phyloP scores from a whole-genome alignment of 2,113 vertebrate genomes.

The Microcebus jonahi region DNA sequence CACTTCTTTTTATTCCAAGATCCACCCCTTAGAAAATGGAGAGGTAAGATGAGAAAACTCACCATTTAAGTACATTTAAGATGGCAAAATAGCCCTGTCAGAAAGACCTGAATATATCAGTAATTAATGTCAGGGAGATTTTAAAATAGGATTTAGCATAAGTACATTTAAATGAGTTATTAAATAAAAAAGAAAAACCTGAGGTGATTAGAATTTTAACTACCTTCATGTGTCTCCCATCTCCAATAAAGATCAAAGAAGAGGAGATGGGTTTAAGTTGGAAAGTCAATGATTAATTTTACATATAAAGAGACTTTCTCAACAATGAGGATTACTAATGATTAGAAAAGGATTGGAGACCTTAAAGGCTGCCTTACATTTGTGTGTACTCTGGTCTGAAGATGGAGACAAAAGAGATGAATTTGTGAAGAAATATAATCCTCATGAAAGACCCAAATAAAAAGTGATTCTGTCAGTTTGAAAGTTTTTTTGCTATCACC shows the following conservation, averaged over 20 bases:
- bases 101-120: conserved; percentile 19
- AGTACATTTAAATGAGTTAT: conserved; percentile 71
- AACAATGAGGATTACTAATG: conserved; percentile 3
- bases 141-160: conserved; percentile 62
- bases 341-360: not conserved
- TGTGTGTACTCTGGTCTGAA: not conserved
- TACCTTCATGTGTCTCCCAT: conserved; percentile 27
- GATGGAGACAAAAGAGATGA: not conserved
- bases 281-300: conserved; percentile 63
- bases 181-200: conserved; percentile 64
- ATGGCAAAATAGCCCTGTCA: not conserved
- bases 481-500: not conserved
- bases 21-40: conserved; percentile 98
- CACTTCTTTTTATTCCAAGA: conserved; percentile 97
- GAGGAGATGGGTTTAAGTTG: conserved; percentile 52
- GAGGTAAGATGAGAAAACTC: conserved; percentile 90
- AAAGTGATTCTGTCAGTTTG: not conserved
- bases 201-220: conserved; percentile 69
- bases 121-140: conserved; percentile 66
- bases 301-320: conserved; percentile 27
- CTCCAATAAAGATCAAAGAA: conserved; percentile 47
- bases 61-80: not conserved
- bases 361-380: not conserved
- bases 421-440: not conserved
- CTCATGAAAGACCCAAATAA: not conserved